Conservation (phyloP, 1,140 invertebrate species). For the Antheraea mylitta region DNA sequence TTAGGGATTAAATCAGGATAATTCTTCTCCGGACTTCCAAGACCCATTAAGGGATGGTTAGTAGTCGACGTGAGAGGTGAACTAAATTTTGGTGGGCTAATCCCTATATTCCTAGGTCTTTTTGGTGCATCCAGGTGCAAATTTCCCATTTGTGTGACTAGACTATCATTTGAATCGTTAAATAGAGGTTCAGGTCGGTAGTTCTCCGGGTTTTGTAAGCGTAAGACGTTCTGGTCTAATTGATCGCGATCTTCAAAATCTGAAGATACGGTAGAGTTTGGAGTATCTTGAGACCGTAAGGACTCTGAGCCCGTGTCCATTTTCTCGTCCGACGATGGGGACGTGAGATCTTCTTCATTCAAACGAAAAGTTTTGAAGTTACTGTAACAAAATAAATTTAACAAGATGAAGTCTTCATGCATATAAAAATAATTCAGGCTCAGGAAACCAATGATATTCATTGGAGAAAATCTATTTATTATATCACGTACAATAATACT, state of each 20-base stretch:
- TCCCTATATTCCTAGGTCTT: conserved; percentile 42
- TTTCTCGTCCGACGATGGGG: conserved; percentile 65
- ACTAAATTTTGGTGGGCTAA: conserved; percentile 53
- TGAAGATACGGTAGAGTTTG: conserved; percentile 50
- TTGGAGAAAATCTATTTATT: too few relatives aligned
- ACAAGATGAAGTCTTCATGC: too few relatives aligned
- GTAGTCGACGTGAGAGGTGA: conserved; percentile 56
- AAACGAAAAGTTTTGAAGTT: conserved; percentile 37
- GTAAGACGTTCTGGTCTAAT: conserved; percentile 24
- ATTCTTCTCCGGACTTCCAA: conserved; percentile 62
- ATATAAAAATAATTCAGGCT: too few relatives aligned
- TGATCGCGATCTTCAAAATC: conserved; percentile 48
- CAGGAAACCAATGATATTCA: too few relatives aligned
- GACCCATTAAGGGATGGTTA: conserved; percentile 57
- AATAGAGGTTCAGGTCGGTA: conserved; percentile 6
- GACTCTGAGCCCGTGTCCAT: conserved; percentile 68
- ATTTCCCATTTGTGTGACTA: conserved; percentile 50
- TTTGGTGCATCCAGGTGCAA: conserved; percentile 40
- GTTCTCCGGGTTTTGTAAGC: conserved; percentile 21
- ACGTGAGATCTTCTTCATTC: conserved; percentile 56
- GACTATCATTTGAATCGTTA: conserved; percentile 39
- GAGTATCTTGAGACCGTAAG: conserved; percentile 48
- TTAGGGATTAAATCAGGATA: conserved; percentile 62
- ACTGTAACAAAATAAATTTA: conserved; percentile 30
- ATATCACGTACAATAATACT: too few relatives aligned